Evolutionary conservation across 1,140 invertebrate genomes (phyloP), one percentile per base, ranked within the genome.

Genomic region (Probaryconus sp.): DNA sequence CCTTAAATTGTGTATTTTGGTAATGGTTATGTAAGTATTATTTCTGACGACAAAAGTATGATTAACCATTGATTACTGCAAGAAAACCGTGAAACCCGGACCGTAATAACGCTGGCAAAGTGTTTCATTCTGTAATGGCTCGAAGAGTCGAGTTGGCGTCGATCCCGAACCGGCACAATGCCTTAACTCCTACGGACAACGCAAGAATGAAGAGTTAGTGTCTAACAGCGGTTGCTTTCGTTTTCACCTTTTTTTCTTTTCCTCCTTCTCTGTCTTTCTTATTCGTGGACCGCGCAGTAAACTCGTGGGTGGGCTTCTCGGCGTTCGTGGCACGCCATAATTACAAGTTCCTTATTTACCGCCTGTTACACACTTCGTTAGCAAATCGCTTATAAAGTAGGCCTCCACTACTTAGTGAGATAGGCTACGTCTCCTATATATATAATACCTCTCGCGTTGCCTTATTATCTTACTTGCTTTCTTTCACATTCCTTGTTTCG

Each of bases 321-420:
- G 69, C 69, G 76, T 79, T 50, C 76, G 80, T 81, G 76, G 80
- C 79, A 81, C 79, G 78, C 80, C 78, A 76, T 87, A 87, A 87
- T 87, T 87, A 86, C 83, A 84, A 84, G 84, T 87, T 87, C 83
- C 82, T 86, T 85, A 86, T 86, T 87, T 87, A 85, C 81, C 82
- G 83, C 81, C 82, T 86, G 83, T 87, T 85, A 87, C 84, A 87
- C 85, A 86, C 84, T 87, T 86, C 83, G 85, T 87, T 86, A 87
- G 80, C 85, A 79, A 82, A 82, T 86, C 83, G 79, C 82, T 86
- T 85, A 83, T 86, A 85, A 86, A 85, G 81, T 78, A 81, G 77
- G 81, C 68, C 69, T 72, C 75, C 79, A 83, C 72, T 76, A 76
- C 72, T 78, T 77, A 75, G 65, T 53, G 70, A 69, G 58, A 69